Evolutionary conservation across 2,113 vertebrate genomes (phyloP).

Genomic region (Hystrix brachyura): DNA sequence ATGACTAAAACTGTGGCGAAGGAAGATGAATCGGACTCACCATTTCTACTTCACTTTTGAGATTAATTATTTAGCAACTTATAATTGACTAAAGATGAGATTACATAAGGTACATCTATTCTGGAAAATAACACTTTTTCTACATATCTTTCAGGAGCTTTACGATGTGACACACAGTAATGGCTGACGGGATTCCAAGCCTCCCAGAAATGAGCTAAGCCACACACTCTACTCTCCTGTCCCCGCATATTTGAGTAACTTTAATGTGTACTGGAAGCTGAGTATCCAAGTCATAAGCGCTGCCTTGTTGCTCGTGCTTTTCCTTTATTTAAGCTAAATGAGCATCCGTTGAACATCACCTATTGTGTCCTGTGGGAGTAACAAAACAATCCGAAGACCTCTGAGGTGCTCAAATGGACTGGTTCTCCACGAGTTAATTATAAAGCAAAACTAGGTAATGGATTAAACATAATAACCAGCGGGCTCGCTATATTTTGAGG

Average conservation of each 20-base stretch:
- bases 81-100: not conserved
- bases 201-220: not conserved
- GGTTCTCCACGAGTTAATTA: not conserved
- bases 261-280: too few relatives aligned
- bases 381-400: not conserved
- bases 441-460: not conserved
- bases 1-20: not conserved
- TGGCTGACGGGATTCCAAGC: fast-evolving
- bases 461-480: not conserved
- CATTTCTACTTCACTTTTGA: not conserved
- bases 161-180: not conserved
- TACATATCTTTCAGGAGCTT: not conserved
- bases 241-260: too few relatives aligned
- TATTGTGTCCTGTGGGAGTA: too few relatives aligned
- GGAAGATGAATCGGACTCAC: not conserved
- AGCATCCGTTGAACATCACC: not conserved
- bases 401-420: not conserved
- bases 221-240: not conserved
- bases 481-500: not conserved
- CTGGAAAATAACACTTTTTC: not conserved
- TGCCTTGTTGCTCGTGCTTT: not conserved
- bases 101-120: not conserved
- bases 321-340: not conserved
- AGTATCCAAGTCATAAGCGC: not conserved
- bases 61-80: not conserved